Evolutionary conservation across 2,888 invertebrate genomes (phyloP), one percentile per base, ranked within the genome.

Genomic region (Rhingia rostrata): DNA sequence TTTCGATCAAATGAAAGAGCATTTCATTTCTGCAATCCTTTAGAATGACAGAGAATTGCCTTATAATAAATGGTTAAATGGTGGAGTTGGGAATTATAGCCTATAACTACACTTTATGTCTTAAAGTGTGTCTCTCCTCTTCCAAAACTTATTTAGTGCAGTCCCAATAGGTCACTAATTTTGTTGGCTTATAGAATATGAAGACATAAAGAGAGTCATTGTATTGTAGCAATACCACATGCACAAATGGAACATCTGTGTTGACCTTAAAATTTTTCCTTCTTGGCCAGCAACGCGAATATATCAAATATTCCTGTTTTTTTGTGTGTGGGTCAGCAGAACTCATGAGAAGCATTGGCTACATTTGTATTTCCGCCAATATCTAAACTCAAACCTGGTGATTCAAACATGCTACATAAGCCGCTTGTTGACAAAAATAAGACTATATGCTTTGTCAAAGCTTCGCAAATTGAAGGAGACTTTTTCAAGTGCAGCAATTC

Each of bases 71-170:
- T 51, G 51, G 51, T n/a, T 32, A 32, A 33, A 51, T 9, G 51
- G 51, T 10, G 32, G 33, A 51, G 32, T 7, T 51, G 51, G 32
- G 32, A 32, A 37, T 54, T 37, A n/a, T n/a, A n/a, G n/a, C n/a
- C n/a, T n/a, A n/a, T n/a, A n/a, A n/a, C n/a, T n/a, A n/a, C n/a
- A n/a, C n/a, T n/a, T n/a, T n/a, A n/a, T n/a, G n/a, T n/a, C n/a
- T n/a, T n/a, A n/a, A n/a, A 22, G 22, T 22, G 22, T 22, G 22
- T 22, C n/a, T n/a, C n/a, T 43, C 63, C 54, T 80, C 43, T 58
- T 85, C 45, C 75, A 75, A 86, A 81, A 22, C 61, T 60, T 72
- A 54, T 77, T 77, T 51, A 77, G 51, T 64, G 75, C 77, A 60
- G 22, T 58, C 64, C 56, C 60, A 45, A 67, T 81, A 60, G 60